A percentile compares a stretch with the other conserved stretches of the same genome.
phyloP scores from a whole-genome alignment of 2,797 vertebrate genomes.

The Moxostoma hubbsi region DNA sequence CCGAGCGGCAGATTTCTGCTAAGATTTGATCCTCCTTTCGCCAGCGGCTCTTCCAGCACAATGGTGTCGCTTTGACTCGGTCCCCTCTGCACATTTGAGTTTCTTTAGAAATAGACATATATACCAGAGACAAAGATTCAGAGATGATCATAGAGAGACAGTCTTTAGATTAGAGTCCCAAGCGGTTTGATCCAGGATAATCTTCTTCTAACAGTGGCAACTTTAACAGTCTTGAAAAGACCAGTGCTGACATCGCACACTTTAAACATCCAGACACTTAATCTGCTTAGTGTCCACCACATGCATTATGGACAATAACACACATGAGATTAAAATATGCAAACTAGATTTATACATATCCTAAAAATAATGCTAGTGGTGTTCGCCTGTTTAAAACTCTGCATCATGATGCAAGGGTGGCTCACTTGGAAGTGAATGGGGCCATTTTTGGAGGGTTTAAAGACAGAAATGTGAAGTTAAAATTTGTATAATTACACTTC shows the following conservation, averaged over 20 bases:
- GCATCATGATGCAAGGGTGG: no score
- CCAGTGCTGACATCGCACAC: conserved; percentile 37
- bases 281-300: conserved; percentile 28
- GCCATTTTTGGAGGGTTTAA: no score
- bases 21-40: conserved; percentile 54
- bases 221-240: conserved; percentile 38
- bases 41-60: conserved; percentile 48
- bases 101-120: conserved; percentile 28
- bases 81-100: not conserved
- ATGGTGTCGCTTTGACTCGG: not conserved
- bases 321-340: not conserved
- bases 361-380: no score
- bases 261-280: conserved; percentile 8
- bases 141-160: conserved; percentile 25
- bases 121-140: conserved; percentile 28
- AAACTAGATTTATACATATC: no score
- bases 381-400: no score
- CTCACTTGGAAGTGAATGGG: no score
- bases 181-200: conserved; percentile 49
- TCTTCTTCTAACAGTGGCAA: conserved; percentile 37
- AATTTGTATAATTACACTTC: no score
- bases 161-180: conserved; percentile 52
- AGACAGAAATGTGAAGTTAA: no score
- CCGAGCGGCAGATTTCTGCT: conserved; percentile 43
- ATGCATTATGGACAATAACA: not conserved